Conservation (phyloP, 2,113 vertebrate genomes). For the Oreochromis tanganicae region DNA sequence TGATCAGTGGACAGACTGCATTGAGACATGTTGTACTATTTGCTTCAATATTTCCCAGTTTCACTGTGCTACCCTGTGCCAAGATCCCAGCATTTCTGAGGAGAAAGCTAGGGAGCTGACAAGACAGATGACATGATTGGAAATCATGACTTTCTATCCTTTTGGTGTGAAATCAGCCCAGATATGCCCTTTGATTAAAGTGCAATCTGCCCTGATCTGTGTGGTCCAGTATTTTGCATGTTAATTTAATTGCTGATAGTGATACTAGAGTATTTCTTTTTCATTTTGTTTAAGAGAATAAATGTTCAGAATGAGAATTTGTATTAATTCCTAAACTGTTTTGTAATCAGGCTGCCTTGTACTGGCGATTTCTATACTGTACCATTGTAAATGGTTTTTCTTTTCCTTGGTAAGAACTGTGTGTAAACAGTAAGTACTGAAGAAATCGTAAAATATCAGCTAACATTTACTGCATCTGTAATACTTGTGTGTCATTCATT, state of each 20-base stretch:
- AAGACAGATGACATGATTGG: neutral
- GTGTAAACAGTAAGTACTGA: neutral
- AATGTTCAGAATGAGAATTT: neutral
- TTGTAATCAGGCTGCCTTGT: neutral
- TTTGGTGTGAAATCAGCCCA: neutral
- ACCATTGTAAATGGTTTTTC: neutral
- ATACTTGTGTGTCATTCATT: neutral
- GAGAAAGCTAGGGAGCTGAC: neutral
- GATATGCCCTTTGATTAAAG: neutral
- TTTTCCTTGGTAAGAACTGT: neutral
- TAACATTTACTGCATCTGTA: neutral
- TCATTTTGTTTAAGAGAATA: neutral
- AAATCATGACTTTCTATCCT: neutral
- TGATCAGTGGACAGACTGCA: slow-evolving; percentile 14
- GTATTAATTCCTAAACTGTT: neutral
- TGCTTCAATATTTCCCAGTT: neutral
- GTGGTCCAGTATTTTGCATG: neutral
- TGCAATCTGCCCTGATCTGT: neutral
- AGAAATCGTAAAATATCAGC: neutral
- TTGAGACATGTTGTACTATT: neutral
- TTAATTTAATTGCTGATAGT: neutral
- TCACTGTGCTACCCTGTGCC: neutral
- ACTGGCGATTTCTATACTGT: neutral
- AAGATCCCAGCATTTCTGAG: neutral
- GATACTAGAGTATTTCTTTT: neutral